phyloP scores from a whole-genome alignment of 2,888 invertebrate genomes.

The Keiferia lycopersicella region DNA sequence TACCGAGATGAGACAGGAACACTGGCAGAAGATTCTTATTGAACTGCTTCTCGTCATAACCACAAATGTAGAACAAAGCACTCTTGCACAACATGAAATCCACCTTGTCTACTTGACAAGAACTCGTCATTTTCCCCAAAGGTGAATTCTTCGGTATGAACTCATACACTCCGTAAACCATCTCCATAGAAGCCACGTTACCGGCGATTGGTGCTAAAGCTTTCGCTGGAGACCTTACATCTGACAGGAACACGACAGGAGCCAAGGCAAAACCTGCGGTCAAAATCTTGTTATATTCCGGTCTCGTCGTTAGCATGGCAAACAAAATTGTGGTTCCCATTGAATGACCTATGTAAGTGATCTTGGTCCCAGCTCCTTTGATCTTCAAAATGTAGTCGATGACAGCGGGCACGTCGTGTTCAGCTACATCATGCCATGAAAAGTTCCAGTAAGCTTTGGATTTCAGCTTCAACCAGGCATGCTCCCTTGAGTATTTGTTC shows the following conservation, averaged over 20 bases:
- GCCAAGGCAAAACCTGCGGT: conserved; percentile 85
- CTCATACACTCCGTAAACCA: conserved; percentile 85
- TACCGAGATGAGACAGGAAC: conserved; percentile 85
- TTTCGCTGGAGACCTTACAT: conserved; percentile 84
- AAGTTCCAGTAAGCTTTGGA: conserved; percentile 86
- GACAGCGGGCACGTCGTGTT: conserved; percentile 92
- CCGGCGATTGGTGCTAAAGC: conserved; percentile 84
- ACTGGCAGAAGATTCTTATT: conserved; percentile 86
- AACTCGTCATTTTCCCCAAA: conserved; percentile 78
- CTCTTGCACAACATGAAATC: conserved; percentile 85
- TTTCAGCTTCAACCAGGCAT: conserved; percentile 76
- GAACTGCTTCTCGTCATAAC: conserved; percentile 85
- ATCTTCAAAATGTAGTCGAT: conserved; percentile 83
- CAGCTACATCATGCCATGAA: conserved; percentile 95
- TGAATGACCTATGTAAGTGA: conserved; percentile 92
- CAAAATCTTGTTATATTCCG: conserved; percentile 84
- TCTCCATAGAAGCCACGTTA: conserved; percentile 81
- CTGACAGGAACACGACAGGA: conserved; percentile 84
- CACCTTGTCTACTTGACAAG: conserved; percentile 77
- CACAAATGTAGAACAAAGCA: conserved; percentile 86
- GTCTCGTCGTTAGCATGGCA: conserved; percentile 84
- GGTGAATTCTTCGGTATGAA: conserved; percentile 85
- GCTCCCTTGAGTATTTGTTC: conserved; percentile 87
- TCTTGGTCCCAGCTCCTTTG: conserved; percentile 56
- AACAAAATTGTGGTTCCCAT: conserved; percentile 93